phyloP scores from a whole-genome alignment of 1,140 invertebrate genomes.

The Plectrocnemia conspersa region DNA sequence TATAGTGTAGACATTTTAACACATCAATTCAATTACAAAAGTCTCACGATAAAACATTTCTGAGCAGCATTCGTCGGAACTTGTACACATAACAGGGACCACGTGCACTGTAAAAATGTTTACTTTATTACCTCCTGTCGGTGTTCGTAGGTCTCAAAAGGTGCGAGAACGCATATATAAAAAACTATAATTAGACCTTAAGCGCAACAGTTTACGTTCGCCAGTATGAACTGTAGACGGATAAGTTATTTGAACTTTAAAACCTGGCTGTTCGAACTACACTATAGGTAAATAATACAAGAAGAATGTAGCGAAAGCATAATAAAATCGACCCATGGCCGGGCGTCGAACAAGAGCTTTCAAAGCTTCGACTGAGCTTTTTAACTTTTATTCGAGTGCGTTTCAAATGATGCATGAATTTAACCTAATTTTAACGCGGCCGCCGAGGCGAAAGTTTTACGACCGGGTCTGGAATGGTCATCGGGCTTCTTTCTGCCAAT shows the following conservation, averaged over 20 bases:
- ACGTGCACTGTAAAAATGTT: conserved; percentile 34
- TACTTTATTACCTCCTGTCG: conserved; percentile 36
- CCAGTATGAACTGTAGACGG: conserved; percentile 22
- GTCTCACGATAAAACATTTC: too few species aligned
- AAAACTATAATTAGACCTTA: conserved; percentile 33
- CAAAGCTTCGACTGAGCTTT: neutral
- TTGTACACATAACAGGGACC: conserved; percentile 21
- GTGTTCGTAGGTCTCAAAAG: conserved; percentile 29
- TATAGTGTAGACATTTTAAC: too few species aligned
- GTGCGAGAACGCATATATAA: conserved; percentile 34
- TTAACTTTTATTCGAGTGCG: too few species aligned
- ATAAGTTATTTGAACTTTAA: conserved; percentile 22
- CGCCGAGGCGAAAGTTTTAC: neutral
- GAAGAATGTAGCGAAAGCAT: neutral
- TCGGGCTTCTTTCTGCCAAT: conserved; percentile 9
- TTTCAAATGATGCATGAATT: conserved; percentile 18
- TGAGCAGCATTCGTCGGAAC: too few species aligned
- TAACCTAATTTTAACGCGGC: conserved; percentile 26
- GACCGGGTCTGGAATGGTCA: neutral
- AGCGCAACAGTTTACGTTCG: conserved; percentile 19
- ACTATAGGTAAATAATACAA: too few species aligned
- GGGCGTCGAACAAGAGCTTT: conserved; percentile 2
- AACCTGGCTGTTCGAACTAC: conserved; percentile 1
- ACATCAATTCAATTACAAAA: too few species aligned
- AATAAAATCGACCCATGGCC: too few species aligned